Evolutionary conservation across 1,140 invertebrate species (phyloP).

Genomic region (Microplitis mediator): DNA sequence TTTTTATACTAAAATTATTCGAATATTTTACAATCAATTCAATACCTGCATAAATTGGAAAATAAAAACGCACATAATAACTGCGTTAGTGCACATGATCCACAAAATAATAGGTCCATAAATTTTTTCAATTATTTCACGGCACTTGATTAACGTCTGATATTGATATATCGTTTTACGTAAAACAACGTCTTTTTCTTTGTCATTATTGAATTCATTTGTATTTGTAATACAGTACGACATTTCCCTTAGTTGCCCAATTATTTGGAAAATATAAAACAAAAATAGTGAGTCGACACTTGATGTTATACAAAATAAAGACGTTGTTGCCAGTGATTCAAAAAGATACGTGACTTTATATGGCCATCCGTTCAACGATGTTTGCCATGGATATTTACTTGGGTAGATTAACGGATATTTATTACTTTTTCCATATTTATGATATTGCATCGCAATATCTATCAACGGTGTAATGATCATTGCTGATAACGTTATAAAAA

Average conservation of each 20-base stretch:
- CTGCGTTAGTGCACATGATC: background rate
- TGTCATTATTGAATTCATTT: constrained; percentile 6
- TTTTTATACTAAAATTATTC: background rate
- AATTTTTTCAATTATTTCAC: background rate
- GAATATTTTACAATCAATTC: background rate
- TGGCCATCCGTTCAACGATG: constrained; percentile 3
- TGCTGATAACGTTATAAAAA: background rate
- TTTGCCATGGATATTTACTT: constrained; percentile 22
- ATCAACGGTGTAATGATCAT: too few species aligned
- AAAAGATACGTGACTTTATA: constrained; percentile 29
- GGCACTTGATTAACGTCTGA: constrained; percentile 15
- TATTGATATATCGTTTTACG: constrained; percentile 28
- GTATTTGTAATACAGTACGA: constrained; percentile 28
- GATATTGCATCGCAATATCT: too few species aligned
- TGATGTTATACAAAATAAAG: constrained; percentile 19
- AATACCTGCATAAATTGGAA: background rate
- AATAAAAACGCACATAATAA: background rate
- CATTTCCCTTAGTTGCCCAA: constrained; percentile 26
- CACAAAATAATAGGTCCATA: background rate
- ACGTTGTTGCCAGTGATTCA: constrained; percentile 6
- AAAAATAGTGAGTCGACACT: constrained; percentile 40
- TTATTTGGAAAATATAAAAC: constrained; percentile 39
- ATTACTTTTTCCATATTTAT: too few species aligned
- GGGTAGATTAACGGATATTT: constrained; percentile 8
- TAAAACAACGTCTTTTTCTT: constrained; percentile 21